Base-by-base conservation (phyloP, 2,888 invertebrate genomes). In the Hofmannophila pseudospretella region DNA sequence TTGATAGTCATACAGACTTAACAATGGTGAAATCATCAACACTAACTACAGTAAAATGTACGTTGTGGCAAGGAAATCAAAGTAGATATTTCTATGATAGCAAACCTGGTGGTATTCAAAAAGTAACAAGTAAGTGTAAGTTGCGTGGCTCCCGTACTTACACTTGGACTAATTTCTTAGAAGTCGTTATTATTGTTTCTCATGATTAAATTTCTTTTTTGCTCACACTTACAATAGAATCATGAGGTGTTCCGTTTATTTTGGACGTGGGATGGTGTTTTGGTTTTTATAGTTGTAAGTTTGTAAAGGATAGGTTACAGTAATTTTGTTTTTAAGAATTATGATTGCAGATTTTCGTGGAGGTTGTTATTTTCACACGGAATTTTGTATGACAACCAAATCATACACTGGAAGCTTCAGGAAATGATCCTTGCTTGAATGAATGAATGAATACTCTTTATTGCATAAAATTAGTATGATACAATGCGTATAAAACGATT, bases 141-240 rank as follows among this genome's bases (percentile, higher is more conserved):
- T 85, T 84, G 85, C 85, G 85, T 84, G 86, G 86, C 86, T 86
- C 70, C 85, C 68, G 85, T 78, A 84, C 75, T 86, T 86, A 86
- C 82, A 67, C 69, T 64, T 67, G 69, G 67, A 74, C 80, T 81
- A 81, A 80, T 84, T 85, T 85, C 79, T 80, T 61, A 76, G 84
- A 75, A 77, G 73, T 76, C 74, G 64, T 79, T 77, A 85, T 82
- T 84, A 84, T 82, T 85, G 82, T 86, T 86, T 86, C 86, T 81
- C 84, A 84, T 86, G 81, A 85, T 85, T 86, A 84, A 85, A 78
- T 85, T 85, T 82, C 81, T 85, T 85, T 84, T 81, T 81, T 76
- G 76, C 73, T 66, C 54, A 79, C 78, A 79, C 73, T 66, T 54
- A 79, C 78, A 79, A 75, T 81, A 60, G 67, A 72, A 71, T 73